Evolutionary conservation across 2,797 vertebrate species (phyloP), one percentile per base, ranked within the genome.

Genomic region (Arrhamphus sclerolepis): DNA sequence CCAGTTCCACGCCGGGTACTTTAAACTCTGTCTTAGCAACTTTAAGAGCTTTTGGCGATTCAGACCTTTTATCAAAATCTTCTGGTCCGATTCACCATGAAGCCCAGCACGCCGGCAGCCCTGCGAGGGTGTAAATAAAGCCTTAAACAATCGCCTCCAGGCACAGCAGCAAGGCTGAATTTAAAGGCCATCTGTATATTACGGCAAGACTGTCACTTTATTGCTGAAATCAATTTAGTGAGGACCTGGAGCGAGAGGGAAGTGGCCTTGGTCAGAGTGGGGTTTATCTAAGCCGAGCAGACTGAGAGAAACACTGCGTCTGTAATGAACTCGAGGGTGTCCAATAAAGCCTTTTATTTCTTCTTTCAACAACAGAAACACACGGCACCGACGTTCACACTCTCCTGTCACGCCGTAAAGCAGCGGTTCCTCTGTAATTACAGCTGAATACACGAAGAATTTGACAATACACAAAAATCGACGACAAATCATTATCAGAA

Each of bases 231-330:
- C 94, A 95, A 95, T 95, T 94, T 84, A 86, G 77, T 54, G 72
- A 91, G 90, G 90, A 91, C 93, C 81, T 52, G 86, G 86, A 71
- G 91, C 77, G 66, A 83, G 90, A 92, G 87, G 92, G 87, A 92
- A 87, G 89, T 88, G 86, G 89, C 92, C 92, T 91, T 91, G 90
- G 92, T 92, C 90, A 55, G 90, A 91, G 81, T 56, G 87, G 88
- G 92, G 93, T 95, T 97, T 96, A 97, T 97, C 95, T 95, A 87
- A 87, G 87, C 87, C 62, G 46, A 85, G 86, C 95, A 97, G 94
- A 91, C 93, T 62, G 81, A 77, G 83, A 80, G 74, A 93, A 91
- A 93, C 89, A 89, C 70, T 89, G 90, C 70, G 54, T 70, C 89
- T 83, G 86, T 93, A 94, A 94, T 94, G 93, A 94, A 94, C 78